phyloP scores from a whole-genome alignment of 1,140 invertebrate species.

The Pantala flavescens region DNA sequence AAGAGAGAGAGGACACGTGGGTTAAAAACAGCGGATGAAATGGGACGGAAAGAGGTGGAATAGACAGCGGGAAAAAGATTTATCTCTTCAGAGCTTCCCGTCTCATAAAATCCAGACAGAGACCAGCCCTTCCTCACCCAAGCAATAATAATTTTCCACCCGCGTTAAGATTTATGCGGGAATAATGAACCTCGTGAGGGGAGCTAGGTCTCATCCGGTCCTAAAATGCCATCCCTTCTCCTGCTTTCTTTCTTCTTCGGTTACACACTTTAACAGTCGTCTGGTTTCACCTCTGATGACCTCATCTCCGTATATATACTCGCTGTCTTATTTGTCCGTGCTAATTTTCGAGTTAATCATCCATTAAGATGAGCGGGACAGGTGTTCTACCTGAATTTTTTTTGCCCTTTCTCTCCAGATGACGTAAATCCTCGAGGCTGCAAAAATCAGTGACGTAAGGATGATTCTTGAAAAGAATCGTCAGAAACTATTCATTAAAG shows the following conservation, averaged over 20 bases:
- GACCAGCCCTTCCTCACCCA: not conserved
- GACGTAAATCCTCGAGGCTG: too few species aligned
- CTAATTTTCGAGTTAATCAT: too few species aligned
- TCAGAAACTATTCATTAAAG: too few species aligned
- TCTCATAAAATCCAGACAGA: slow-evolving; percentile 1
- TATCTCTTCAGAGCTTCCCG: not conserved
- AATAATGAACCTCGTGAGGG: not conserved
- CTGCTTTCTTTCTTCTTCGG: not conserved
- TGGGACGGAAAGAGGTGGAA: not conserved
- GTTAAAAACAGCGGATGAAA: not conserved
- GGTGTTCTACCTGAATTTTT: too few species aligned
- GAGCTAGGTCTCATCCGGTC: not conserved
- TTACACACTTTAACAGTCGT: not conserved
- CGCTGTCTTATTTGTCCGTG: too few species aligned
- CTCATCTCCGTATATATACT: too few species aligned
- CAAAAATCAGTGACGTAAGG: too few species aligned
- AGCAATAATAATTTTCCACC: slow-evolving; percentile 7
- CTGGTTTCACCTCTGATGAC: too few species aligned
- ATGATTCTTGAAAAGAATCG: too few species aligned
- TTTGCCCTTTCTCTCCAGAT: too few species aligned
- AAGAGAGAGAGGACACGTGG: not conserved
- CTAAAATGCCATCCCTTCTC: not conserved
- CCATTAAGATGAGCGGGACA: too few species aligned
- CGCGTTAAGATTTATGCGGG: not conserved
- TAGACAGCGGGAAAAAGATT: not conserved